Evolutionary conservation across 2,113 vertebrate species (phyloP).

Genomic region (Genyomyrus donnyi): DNA sequence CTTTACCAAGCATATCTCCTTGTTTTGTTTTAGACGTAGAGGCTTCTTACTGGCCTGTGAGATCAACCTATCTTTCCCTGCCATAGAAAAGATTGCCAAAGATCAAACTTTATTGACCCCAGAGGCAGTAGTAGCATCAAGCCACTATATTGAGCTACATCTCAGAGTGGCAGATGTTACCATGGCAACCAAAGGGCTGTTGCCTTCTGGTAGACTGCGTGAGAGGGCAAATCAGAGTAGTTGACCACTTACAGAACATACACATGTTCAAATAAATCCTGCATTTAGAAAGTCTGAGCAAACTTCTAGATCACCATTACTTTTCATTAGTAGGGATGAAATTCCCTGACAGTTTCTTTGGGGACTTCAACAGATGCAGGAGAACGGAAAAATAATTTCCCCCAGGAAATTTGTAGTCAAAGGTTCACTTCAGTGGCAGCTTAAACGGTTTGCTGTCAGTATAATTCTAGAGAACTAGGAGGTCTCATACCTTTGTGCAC

Average conservation of each 20-base stretch:
- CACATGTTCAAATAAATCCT: not conserved
- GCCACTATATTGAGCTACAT: not conserved
- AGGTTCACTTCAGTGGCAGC: not conserved
- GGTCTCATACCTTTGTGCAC: not conserved
- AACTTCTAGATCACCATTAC: not conserved
- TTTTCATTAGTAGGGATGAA: not conserved
- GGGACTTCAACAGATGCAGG: not conserved
- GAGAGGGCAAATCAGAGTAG: not conserved
- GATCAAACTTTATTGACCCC: conserved; percentile 17
- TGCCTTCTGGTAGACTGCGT: not conserved
- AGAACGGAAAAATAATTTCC: not conserved
- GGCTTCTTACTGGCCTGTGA: not conserved
- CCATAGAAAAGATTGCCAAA: not conserved
- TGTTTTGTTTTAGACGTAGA: not conserved
- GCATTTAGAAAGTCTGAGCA: not conserved
- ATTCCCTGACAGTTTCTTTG: conserved; percentile 5
- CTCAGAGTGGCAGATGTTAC: conserved; percentile 13
- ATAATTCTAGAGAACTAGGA: not conserved
- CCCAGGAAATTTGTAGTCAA: conserved; percentile 3
- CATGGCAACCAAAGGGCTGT: conserved; percentile 11
- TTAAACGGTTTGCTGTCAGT: conserved; percentile 4
- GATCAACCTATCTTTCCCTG: not conserved
- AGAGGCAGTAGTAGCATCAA: not conserved
- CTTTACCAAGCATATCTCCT: not conserved
- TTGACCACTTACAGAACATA: not conserved